Conservation (phyloP, 2,888 invertebrate genomes). For the Sisyra terminalis region DNA sequence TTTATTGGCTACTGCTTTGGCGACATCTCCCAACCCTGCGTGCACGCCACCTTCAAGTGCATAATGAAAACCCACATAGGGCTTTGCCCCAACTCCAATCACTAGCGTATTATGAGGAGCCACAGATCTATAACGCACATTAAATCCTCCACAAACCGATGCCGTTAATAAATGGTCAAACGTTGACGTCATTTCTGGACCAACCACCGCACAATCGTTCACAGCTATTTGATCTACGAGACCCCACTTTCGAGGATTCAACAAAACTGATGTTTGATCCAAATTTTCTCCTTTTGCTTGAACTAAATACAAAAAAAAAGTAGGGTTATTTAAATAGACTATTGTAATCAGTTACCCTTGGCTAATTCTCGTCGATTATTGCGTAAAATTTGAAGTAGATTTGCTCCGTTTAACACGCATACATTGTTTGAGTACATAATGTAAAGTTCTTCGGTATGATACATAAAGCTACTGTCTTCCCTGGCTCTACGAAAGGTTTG, state of each 20-base stretch:
- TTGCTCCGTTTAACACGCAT: conserved; percentile 59
- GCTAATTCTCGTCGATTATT: conserved; percentile 65
- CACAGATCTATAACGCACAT: conserved; percentile 50
- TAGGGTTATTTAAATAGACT: no score
- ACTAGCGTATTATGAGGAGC: conserved; percentile 63
- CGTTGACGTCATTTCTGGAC: conserved; percentile 50
- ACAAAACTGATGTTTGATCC: conserved; percentile 36
- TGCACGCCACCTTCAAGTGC: conserved; percentile 76
- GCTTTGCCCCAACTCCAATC: conserved; percentile 61
- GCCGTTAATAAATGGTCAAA: conserved; percentile 79
- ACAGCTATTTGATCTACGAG: conserved; percentile 58
- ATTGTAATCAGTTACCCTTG: conserved; percentile 40
- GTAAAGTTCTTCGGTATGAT: conserved; percentile 49
- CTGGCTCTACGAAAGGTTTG: conserved; percentile 41
- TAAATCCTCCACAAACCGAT: conserved; percentile 59
- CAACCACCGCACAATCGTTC: conserved; percentile 63
- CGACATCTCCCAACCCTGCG: conserved; percentile 77
- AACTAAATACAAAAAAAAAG: conserved; percentile 28
- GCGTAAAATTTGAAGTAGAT: conserved; percentile 62
- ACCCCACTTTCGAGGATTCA: conserved; percentile 76
- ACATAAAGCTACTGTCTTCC: conserved; percentile 23
- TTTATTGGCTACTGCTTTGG: conserved; percentile 79
- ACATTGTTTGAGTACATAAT: conserved; percentile 54
- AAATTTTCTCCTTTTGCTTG: conserved; percentile 49
- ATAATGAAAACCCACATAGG: conserved; percentile 79